Conservation (phyloP, 2,888 invertebrate genomes). For the Xanthia togata region DNA sequence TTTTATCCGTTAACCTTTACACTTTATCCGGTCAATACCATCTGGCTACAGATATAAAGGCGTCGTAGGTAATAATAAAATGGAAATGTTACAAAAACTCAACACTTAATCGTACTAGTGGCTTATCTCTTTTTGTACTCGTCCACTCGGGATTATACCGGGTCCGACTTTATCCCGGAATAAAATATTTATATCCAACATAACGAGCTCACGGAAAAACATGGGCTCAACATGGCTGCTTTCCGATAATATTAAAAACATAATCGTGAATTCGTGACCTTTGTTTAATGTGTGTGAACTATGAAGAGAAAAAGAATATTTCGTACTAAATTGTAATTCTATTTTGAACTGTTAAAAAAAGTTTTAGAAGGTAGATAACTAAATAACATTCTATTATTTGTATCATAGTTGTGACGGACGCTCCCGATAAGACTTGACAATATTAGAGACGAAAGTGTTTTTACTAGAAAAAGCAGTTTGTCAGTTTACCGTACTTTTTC, state of each 20-base stretch:
- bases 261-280: constrained; percentile 45
- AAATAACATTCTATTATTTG: background rate
- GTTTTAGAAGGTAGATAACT: background rate
- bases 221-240: constrained; percentile 41
- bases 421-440: background rate
- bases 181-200: constrained; percentile 83
- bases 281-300: constrained; percentile 17
- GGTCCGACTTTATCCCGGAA: constrained; percentile 75
- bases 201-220: constrained; percentile 72
- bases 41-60: constrained; percentile 15
- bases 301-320: background rate
- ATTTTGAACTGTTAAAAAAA: background rate
- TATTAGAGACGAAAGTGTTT: background rate
- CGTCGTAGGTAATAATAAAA: constrained; percentile 41
- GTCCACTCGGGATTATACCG: constrained; percentile 77
- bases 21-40: constrained; percentile 41
- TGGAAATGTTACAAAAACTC: constrained; percentile 72
- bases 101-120: constrained; percentile 77
- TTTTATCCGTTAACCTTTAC: constrained; percentile 44
- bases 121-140: constrained; percentile 81
- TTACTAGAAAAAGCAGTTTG: background rate
- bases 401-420: background rate
- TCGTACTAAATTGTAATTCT: background rate
- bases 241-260: constrained; percentile 61
- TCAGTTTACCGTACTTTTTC: background rate